Evolutionary conservation across 2,113 vertebrate genomes (phyloP), one percentile per base, ranked within the genome.

Genomic region (Phylloscopus whistleri): DNA sequence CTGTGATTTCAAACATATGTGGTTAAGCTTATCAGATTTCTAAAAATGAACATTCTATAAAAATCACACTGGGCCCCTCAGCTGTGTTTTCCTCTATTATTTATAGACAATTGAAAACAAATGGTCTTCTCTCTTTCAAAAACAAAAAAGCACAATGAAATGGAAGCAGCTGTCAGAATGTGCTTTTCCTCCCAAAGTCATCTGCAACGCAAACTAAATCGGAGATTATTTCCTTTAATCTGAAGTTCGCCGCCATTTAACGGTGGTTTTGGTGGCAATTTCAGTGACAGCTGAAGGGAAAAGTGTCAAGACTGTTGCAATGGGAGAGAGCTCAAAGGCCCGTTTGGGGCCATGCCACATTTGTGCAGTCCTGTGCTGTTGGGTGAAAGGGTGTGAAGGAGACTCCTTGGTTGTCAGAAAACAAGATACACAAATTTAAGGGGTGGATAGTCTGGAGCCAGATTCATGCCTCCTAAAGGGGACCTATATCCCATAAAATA

Each of bases 31-130:
- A 98, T 97, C 97, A 94, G 95, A 97, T 97, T 97, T 97, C 96
- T 88, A 96, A 96, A 98, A 97, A 96, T 86, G 94, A 96, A 93
- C 28, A 27, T 97, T 97, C 95, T 97, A 96, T 97, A 97, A 98
- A 97, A 98, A 98, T 97, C 96, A 97, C 94, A 96, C 97, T 96
- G 97, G 97, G 97, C 95, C 96, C 95, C 95, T 97, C 94, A 98
- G 96, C 94, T 97, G 96, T 96, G 97, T 98, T 98, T 98, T 97
- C 97, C 97, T 97, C 97, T 97, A 98, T 98, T 98, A 98, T 98
- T 98, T 98, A 98, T 97, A 98, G 98, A 97, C 97, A 98, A 98
- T 98, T 98, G 97, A 98, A 98, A 98, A 97, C 98, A 98, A 99
- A 98, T 98, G 98, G 96, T 95, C 76, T 96, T 93, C 68, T 79